Base-by-base conservation (phyloP, 2,797 vertebrate species). In the Pelochelys cantorii region DNA sequence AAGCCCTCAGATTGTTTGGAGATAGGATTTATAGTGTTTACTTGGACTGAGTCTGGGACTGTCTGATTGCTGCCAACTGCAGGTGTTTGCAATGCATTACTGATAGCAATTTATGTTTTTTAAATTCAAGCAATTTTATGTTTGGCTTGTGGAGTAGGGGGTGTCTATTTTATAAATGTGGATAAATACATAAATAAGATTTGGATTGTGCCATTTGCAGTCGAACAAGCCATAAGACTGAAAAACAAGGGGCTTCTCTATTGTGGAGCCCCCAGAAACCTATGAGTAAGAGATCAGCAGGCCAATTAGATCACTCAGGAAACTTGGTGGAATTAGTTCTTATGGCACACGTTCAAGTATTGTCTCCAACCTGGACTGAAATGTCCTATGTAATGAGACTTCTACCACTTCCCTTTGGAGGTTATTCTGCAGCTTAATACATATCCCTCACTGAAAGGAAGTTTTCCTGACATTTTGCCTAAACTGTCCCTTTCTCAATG, bases 31-130 rank as follows among this genome's bases (percentile, higher is more conserved):
- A 77, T 71, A 59, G 23, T 75, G 78, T 78, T 82, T 95, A 83
- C 60, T 60, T 80, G 42, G n/a, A 88, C 37, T 82, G 78, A 93
- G 94, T 93, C 92, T 83, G 78, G 68, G 85, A n/a, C 90, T 71
- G 68, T 31, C 54, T 85, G 60, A 87, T 83, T 93, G 52, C 60
- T 85, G 13, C 54, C 86, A 94, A 68, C 57, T 90, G 65, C 42
- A 83, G 74, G 34, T 92, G 84, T 89, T 84, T 90, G 78, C 54
- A 88, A 92, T 79, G 71, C 79, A 92, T 68, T 92, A 92, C 34
- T 85, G 52, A 48, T 79, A 89, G 62, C 62, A 84, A 92, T 93
- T 92, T 94, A 80, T 80, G 91, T 0, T 95, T 95, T 89, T 94
- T 93, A 52, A 75, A 90, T 22, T 91, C 83, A 86, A 83, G n/a